A percentile compares a stretch with the other conserved stretches of the same genome.
Evolutionary conservation across 2,888 invertebrate genomes (phyloP).

Genomic region (Andricus quercusramuli): DNA sequence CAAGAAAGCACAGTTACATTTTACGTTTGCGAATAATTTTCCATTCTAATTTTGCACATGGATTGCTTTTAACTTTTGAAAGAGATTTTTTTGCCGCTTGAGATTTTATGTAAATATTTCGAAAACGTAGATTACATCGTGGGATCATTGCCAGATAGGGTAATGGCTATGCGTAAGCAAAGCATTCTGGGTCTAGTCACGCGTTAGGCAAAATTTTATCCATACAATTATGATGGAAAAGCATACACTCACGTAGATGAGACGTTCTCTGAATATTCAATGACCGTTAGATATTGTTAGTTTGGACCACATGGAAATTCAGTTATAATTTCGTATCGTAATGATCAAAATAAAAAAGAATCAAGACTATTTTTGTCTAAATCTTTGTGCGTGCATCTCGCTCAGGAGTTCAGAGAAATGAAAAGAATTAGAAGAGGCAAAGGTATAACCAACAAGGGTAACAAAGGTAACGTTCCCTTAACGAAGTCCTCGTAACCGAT

Average conservation of each 20-base stretch:
- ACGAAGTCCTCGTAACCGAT: constrained; percentile 1
- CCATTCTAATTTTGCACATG: constrained; percentile 27
- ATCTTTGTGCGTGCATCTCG: neutral
- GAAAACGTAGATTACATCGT: constrained; percentile 27
- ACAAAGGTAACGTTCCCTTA: neutral
- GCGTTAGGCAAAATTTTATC: constrained; percentile 39
- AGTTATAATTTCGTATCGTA: neutral
- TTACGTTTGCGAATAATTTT: constrained; percentile 36
- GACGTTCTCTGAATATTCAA: constrained; percentile 26
- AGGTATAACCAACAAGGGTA: neutral
- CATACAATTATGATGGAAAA: constrained; percentile 41
- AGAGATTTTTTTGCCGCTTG: constrained; percentile 24
- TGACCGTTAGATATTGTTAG: constrained; percentile 13
- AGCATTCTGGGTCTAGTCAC: constrained; percentile 41
- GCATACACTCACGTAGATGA: constrained; percentile 37
- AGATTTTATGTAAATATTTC: constrained; percentile 36
- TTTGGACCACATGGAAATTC: constrained; percentile 35
- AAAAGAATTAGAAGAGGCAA: neutral
- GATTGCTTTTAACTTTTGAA: constrained; percentile 33
- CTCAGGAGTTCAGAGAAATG: neutral
- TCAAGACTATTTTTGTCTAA: neutral
- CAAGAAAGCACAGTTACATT: constrained; percentile 32
- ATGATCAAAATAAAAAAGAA: neutral
- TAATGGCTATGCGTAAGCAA: constrained; percentile 38
- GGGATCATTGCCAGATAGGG: constrained; percentile 35